Base-by-base conservation (phyloP, 2,113 vertebrate species). In the Rhegmatorhina hoffmannsi region DNA sequence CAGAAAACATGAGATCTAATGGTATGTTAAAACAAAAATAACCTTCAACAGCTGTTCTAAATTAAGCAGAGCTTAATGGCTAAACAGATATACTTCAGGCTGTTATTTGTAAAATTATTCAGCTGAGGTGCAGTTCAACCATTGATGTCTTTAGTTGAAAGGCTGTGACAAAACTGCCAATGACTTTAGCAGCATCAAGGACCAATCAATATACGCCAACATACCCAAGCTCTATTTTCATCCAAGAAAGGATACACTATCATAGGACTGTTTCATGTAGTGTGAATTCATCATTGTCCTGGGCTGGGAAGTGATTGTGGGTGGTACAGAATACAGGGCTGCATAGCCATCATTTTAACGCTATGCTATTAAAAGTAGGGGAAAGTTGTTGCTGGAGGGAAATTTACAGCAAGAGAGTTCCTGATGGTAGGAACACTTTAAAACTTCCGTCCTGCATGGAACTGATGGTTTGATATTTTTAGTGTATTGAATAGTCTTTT, bases 21-120 rank as follows among this genome's bases (percentile, higher is more conserved):
- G 2, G 64, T 55, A 33, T 63, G 38, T 59, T 94, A 64, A 74
- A 91, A 53, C 60, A 77, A 87, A 95, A 95, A 84, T 84, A 87
- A 52, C 76, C 26, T 70, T 78, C 76, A 44, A 1, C 75, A 67
- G 72, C 55, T 80, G 50, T 74, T 94, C 68, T 93, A 86, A 90
- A 72, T 81, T 19, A 93, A 46, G 56, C 79, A 90, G 68, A 75
- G 52, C 64, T 94, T 84, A 89, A 47, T 5, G 0, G 63, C 88
- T 86, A 63, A 86, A 77, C 26, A 56, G 59, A 47, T n/a, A 13
- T 19, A 20, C 50, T 80, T 88, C 40, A 34, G 7, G 55, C 76
- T 94, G 63, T 86, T 78, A 31, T 69, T 62, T 81, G 55, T 64
- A 74, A 89, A 89, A 64, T 31, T 53, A 23, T 16, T 94, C 34